Conservation (phyloP, 2,888 invertebrate genomes). For the Fissipunctia ypsillon region DNA sequence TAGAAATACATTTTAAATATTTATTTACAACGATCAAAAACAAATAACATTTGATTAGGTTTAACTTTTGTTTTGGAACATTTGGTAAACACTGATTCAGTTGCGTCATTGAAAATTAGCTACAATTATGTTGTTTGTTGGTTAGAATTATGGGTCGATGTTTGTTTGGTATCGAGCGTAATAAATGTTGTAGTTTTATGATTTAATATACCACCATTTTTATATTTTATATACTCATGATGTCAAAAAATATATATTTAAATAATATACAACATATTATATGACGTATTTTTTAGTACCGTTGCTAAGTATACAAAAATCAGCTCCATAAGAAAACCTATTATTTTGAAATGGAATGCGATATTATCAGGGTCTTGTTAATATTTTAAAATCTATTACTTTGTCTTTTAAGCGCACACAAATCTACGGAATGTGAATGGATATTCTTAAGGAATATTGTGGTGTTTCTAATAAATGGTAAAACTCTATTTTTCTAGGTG, state of each 20-base stretch:
- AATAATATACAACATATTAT: constrained; percentile 1
- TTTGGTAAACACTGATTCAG: constrained; percentile 5
- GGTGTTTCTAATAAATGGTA: constrained; percentile 9
- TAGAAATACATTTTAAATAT: constrained; percentile 61
- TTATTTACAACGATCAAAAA: constrained; percentile 64
- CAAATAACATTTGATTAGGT: constrained; percentile 11
- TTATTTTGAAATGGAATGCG: constrained; percentile 39
- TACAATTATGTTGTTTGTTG: no score
- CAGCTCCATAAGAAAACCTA: not conserved
- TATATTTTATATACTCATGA: no score
- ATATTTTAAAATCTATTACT: constrained; percentile 4
- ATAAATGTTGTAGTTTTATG: not conserved
- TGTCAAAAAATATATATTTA: constrained; percentile 2
- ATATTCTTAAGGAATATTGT: constrained; percentile 14
- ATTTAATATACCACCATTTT: no score
- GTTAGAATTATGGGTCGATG: no score
- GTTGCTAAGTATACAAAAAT: not conserved
- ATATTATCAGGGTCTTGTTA: not conserved
- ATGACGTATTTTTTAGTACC: not conserved
- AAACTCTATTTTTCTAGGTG: constrained; percentile 18
- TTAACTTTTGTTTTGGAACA: constrained; percentile 10
- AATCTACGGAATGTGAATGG: constrained; percentile 47
- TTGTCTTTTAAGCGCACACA: constrained; percentile 27
- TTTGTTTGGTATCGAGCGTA: constrained; percentile 2
- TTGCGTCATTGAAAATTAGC: constrained; percentile 33